Percentiles rank a stretch among this genome's conserved stretches.
Conservation (phyloP, 2,113 vertebrate species). For the Perccottus glenii region DNA sequence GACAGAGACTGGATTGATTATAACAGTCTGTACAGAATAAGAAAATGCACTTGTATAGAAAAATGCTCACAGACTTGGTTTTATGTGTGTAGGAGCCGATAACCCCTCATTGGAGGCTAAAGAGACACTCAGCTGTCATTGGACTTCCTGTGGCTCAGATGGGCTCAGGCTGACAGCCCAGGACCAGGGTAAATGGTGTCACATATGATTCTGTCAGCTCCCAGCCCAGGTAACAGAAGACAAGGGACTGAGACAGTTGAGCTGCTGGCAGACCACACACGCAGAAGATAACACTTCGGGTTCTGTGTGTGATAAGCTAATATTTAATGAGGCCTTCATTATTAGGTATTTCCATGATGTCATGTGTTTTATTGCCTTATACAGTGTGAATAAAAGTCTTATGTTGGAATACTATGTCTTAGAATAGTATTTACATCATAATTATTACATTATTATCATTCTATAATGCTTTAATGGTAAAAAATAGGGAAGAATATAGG, state of each 20-base stretch:
- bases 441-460: no score
- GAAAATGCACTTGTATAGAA: no score
- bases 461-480: no score
- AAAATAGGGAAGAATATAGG: no score
- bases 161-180: slow-evolving; percentile 30
- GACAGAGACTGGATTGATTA: not conserved
- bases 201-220: slow-evolving; percentile 52
- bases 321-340: slow-evolving; percentile 4
- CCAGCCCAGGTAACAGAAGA: slow-evolving; percentile 46
- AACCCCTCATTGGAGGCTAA: slow-evolving; percentile 26
- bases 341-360: not conserved
- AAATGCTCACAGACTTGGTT: slow-evolving; percentile 2
- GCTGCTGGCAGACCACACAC: not conserved
- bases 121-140: slow-evolving; percentile 42
- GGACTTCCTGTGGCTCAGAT: slow-evolving; percentile 30
- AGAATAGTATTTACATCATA: no score
- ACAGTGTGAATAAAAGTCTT: not conserved
- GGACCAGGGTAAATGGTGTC: slow-evolving; percentile 61
- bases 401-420: not conserved
- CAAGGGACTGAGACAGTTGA: slow-evolving; percentile 11
- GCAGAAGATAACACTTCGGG: not conserved
- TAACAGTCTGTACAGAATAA: not conserved
- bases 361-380: not conserved
- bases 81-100: slow-evolving; percentile 7
- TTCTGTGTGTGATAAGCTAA: slow-evolving; percentile 6